phyloP scores from a whole-genome alignment of 2,113 vertebrate genomes.

The Myotis yumanensis region DNA sequence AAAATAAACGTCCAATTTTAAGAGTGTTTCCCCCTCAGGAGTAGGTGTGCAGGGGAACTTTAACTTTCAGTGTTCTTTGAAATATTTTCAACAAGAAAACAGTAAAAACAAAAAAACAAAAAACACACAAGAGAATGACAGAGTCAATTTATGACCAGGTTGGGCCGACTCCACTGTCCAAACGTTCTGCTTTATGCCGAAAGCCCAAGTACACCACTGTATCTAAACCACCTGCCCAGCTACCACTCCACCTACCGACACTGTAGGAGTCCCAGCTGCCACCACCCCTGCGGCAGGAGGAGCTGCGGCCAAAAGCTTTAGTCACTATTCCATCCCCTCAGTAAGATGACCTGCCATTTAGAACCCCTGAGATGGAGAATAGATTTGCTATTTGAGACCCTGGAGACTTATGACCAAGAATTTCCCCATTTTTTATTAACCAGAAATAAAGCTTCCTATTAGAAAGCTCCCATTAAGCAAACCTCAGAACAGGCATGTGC shows the following conservation, averaged over 20 bases:
- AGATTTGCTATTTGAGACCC: not conserved
- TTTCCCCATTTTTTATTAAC: not conserved
- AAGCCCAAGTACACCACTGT: not conserved
- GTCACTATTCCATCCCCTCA: not conserved
- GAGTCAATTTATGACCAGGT: not conserved
- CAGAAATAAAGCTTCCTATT: not conserved
- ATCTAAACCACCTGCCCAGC: not conserved
- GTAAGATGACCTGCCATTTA: not conserved
- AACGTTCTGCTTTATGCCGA: not conserved
- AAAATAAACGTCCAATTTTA: slow-evolving; percentile 18
- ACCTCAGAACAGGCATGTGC: not conserved
- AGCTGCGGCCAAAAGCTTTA: not conserved
- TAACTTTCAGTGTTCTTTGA: not conserved
- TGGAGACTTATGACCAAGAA: not conserved
- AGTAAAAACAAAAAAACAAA: not conserved
- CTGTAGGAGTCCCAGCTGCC: rapidly evolving
- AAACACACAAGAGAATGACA: not conserved
- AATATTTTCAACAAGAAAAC: not conserved
- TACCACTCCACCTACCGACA: no score
- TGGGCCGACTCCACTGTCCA: not conserved
- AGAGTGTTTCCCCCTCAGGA: not conserved
- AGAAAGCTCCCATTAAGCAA: not conserved
- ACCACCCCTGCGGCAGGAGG: not conserved
- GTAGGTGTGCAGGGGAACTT: not conserved
- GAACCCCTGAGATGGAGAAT: not conserved